Base-by-base conservation (phyloP, 2,797 vertebrate genomes). In the Bovichtus diacanthus region DNA sequence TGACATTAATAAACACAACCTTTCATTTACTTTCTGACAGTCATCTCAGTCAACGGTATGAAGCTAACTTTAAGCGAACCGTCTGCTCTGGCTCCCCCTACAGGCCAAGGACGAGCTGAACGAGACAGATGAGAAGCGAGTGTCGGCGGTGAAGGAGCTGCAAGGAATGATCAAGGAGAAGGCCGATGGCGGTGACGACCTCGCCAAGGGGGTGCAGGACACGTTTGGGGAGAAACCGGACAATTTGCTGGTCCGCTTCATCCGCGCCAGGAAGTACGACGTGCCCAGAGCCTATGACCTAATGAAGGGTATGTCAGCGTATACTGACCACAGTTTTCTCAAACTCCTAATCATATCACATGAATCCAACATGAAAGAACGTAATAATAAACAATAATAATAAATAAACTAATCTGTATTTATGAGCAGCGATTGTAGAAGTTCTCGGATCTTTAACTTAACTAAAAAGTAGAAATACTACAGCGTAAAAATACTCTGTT, bases 91-190 rank as follows among this genome's bases (percentile, higher is more conserved):
- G 43, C 63, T 76, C 56, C 69, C 50, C 29, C 62, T 76, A 5
- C 86, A 99, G 98, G 98, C 98, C 0, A 99, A 98, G 90, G 98
- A 99, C 3, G 98, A 99, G 92, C 93, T 99, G 91, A 97, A 97
- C 0, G 98, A 99, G 95, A 97, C 95, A 0, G 96, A 96, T 19
- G 98, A 98, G 93, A 96, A 94, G 74, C 87, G 95, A 4, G 96
- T 91, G 29, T 88, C 76, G 2, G 96, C 94, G 0, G 94, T 96
- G 65, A 96, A 96, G 84, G 96, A 97, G 39, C 94, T 99, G 80
- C 93, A 90, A 77, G 95, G 91, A 0, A 93, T 97, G 21, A 95
- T 98, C 6, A 96, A 93, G 82, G 95, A 95, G 50, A 96, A 95
- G 85, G 97, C 96, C 0, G 93, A 93, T 0, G 81, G 88, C 0